Evolutionary conservation across 2,797 vertebrate genomes (phyloP).

Genomic region (Chrosomus eos): DNA sequence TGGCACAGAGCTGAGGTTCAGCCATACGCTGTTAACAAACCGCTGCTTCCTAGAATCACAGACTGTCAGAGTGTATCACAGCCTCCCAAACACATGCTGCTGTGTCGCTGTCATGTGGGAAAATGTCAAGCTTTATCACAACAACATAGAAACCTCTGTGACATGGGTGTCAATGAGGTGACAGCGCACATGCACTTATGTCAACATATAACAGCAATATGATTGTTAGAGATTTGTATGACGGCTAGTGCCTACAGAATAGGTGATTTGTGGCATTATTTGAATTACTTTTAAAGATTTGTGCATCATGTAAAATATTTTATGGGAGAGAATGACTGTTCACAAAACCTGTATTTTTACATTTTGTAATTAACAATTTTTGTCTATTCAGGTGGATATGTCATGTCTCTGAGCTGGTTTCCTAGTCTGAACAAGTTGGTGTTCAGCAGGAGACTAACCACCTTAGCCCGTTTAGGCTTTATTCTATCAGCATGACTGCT

Average conservation of each 20-base stretch:
- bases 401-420: background rate
- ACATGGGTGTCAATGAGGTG: slow-evolving; percentile 3
- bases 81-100: background rate
- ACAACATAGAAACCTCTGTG: background rate
- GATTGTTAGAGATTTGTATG: slow-evolving; percentile 8
- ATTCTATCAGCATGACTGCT: background rate
- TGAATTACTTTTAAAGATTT: background rate
- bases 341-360: background rate
- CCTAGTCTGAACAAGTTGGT: background rate
- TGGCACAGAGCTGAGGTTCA: background rate
- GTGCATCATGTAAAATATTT: background rate
- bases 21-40: background rate
- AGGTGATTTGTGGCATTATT: background rate
- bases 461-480: background rate
- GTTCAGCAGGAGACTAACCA: background rate
- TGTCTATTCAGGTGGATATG: background rate
- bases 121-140: slow-evolving; percentile 32
- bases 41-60: background rate
- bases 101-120: slow-evolving; percentile 19
- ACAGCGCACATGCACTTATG: background rate
- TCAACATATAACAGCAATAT: background rate
- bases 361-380: too few species aligned
- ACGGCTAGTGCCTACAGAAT: background rate
- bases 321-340: slow-evolving; percentile 3
- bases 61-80: slow-evolving; percentile 1